Evolutionary conservation across 2,113 vertebrate species (phyloP), one percentile per base, ranked within the genome.

Genomic region (Cololabis saira): DNA sequence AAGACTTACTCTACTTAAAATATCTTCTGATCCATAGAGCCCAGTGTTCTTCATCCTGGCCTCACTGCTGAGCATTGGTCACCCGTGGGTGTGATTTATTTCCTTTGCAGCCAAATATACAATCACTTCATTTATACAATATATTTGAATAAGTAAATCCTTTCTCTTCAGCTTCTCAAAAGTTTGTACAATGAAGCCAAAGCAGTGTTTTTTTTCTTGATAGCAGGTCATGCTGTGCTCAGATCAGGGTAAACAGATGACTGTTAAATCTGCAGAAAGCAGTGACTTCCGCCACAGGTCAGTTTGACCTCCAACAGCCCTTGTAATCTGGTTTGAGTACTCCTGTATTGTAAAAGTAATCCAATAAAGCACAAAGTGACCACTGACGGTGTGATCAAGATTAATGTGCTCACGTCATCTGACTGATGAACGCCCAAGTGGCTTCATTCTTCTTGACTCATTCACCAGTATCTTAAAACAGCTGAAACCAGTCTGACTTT

Each of bases 351-450:
- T 22, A 43, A 61, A 40, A 50, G 53, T 84, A 81, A 90, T 85
- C 87, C 86, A 78, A 69, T 80, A 51, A 72, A 56, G 52, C 67
- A 79, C 74, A 84, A 89, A 70, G 81, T 69, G 77, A 82, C 43
- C 67, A 33, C 61, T 72, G 69, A 73, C 41, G 8, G 55, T 17
- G 54, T 40, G 58, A 67, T 60, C 14, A 10, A 82, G 51, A 70
- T 73, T 10, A 71, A 42, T 40, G 59, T 37, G 65, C 62, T 83
- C 13, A 45, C 40, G 67, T 77, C 67, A 66, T 65, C 73, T 67
- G 72, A 73, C 63, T 59, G 67, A 76, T 52, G 52, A 76, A 74
- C 56, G 49, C 64, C 73, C 14, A 54, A 84, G 67, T 74, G 72
- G 21, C 40, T 74, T 67, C 48, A 61, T 64, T 73, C 53, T 75